These are phyloP conservation scores for Oscheius onirici DNA, from an alignment of 2,888 invertebrate species.

Conservation along the genomic window DNA sequence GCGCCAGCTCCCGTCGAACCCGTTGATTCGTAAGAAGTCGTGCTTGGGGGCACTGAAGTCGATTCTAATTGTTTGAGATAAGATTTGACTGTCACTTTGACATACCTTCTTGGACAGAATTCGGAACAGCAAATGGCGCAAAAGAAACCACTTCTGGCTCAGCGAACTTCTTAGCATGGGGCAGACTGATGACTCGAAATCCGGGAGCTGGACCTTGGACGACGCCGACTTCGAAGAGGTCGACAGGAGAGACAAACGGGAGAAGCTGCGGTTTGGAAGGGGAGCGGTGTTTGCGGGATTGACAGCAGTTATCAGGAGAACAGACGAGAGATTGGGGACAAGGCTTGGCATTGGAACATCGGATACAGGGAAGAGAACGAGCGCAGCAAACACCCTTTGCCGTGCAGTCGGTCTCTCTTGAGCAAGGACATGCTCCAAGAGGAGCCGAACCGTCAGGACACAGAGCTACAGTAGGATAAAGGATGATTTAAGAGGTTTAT, in stretches of 20 bases:
- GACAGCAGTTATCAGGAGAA: slow-evolving; percentile 46
- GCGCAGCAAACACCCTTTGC: slow-evolving; percentile 53
- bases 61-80: not conserved
- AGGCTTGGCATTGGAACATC: slow-evolving; percentile 46
- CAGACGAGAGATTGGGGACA: slow-evolving; percentile 49
- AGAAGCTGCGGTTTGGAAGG: slow-evolving; percentile 29
- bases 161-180: not conserved
- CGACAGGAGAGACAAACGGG: slow-evolving; percentile 36
- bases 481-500: not conserved
- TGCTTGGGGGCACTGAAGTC: slow-evolving; percentile 1
- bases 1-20: slow-evolving; percentile 3
- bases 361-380: slow-evolving; percentile 35
- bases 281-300: slow-evolving; percentile 36
- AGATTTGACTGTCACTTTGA: not conserved
- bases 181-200: slow-evolving; percentile 23
- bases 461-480: slow-evolving; percentile 35
- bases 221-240: slow-evolving; percentile 36
- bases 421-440: slow-evolving; percentile 47
- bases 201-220: slow-evolving; percentile 30
- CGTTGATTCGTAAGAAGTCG: slow-evolving; percentile 12
- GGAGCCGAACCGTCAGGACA: slow-evolving; percentile 54
- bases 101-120: not conserved
- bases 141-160: not conserved
- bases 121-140: not conserved
- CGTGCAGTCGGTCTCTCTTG: slow-evolving; percentile 42